phyloP scores from a whole-genome alignment of 2,888 invertebrate species.

The Ephialtes manifestator region DNA sequence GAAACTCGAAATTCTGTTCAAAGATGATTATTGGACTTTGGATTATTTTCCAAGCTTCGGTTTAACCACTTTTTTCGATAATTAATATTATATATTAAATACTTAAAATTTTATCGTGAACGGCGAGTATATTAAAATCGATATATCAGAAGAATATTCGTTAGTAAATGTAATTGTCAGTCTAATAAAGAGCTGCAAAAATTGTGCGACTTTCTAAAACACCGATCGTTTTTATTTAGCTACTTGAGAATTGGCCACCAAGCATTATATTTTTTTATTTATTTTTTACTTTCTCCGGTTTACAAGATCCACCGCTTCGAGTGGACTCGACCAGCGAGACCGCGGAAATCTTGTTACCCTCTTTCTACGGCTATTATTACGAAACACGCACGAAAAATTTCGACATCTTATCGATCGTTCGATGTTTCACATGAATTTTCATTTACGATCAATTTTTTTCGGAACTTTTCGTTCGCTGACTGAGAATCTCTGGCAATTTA shows the following conservation, averaged over 20 bases:
- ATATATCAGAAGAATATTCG: slow-evolving; percentile 66
- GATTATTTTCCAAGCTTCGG: not conserved
- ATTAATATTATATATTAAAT: slow-evolving; percentile 6
- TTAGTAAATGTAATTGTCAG: slow-evolving; percentile 69
- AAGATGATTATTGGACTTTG: slow-evolving; percentile 1
- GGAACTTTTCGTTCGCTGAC: slow-evolving; percentile 63
- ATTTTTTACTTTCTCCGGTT: slow-evolving; percentile 61
- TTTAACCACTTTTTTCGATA: not conserved
- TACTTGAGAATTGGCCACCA: slow-evolving; percentile 65
- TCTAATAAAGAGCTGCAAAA: slow-evolving; percentile 80
- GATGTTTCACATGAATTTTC: not conserved
- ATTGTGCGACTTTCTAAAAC: slow-evolving; percentile 81
- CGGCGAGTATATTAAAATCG: slow-evolving; percentile 56
- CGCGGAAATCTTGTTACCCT: slow-evolving; percentile 60
- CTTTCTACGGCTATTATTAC: slow-evolving; percentile 61
- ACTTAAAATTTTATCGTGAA: slow-evolving; percentile 33
- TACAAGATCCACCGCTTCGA: slow-evolving; percentile 49
- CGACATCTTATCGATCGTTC: slow-evolving; percentile 21
- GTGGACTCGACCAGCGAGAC: slow-evolving; percentile 83
- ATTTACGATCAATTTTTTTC: slow-evolving; percentile 12
- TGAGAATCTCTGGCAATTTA: slow-evolving; percentile 48
- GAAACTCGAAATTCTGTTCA: not conserved
- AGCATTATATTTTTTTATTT: slow-evolving; percentile 50
- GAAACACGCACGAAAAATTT: slow-evolving; percentile 68
- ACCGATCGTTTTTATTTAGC: slow-evolving; percentile 71